phyloP scores from a whole-genome alignment of 1,140 invertebrate species.

The Panagrolaimus sp. region DNA sequence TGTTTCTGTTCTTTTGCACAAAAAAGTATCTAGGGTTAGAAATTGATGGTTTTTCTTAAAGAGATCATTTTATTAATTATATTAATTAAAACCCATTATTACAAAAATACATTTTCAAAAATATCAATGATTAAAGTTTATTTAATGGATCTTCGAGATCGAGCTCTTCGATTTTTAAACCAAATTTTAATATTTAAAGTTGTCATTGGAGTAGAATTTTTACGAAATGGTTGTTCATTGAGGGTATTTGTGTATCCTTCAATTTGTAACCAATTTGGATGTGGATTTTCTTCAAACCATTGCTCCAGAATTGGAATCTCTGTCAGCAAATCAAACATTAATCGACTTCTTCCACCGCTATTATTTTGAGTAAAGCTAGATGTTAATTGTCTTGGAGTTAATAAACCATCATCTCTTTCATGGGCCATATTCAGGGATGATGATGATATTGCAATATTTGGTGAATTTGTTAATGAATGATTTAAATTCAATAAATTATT shows the following conservation, averaged over 20 bases:
- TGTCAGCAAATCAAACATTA: constrained; percentile 58
- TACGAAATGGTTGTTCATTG: constrained; percentile 50
- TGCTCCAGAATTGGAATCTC: constrained; percentile 51
- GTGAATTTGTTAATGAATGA: not conserved
- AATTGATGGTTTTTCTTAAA: no score
- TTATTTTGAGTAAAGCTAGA: no score
- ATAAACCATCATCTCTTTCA: no score
- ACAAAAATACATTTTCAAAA: no score
- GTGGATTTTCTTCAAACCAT: constrained; percentile 57
- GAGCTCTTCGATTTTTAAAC: constrained; percentile 57
- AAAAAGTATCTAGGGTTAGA: no score
- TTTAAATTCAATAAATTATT: no score
- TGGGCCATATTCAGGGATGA: no score
- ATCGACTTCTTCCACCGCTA: constrained; percentile 20
- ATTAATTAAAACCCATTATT: no score
- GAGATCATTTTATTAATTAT: no score
- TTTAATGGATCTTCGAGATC: constrained; percentile 42
- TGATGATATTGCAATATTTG: constrained; percentile 49
- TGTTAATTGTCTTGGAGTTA: no score
- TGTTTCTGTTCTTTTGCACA: no score
- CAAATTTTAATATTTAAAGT: constrained; percentile 59
- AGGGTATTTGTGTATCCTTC: constrained; percentile 54
- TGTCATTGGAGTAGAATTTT: constrained; percentile 55
- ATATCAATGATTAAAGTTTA: no score
- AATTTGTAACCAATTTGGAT: constrained; percentile 58